phyloP scores from a whole-genome alignment of 2,888 invertebrate species.

The Latrodectus hesperus region DNA sequence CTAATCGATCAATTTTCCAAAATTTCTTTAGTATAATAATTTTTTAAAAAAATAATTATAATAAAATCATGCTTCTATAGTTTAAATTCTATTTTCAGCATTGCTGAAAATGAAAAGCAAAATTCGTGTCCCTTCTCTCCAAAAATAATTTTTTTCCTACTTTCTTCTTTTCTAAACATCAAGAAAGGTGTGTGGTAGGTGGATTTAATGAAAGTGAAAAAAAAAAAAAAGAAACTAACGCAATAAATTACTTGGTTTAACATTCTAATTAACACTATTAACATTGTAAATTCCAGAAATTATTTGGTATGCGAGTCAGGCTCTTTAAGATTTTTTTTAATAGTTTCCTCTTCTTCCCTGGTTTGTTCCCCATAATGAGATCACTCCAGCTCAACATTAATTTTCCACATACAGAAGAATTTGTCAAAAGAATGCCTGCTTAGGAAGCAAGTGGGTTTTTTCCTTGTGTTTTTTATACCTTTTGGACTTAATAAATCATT shows the following conservation, averaged over 20 bases:
- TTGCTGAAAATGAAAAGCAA: background rate
- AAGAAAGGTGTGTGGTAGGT: background rate
- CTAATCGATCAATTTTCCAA: no score
- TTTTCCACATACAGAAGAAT: constrained; percentile 25
- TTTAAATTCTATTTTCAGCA: no score
- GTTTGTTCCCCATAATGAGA: constrained; percentile 3
- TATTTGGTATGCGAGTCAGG: constrained; percentile 51
- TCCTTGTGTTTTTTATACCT: no score
- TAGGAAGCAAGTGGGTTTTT: background rate
- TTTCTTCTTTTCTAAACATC: background rate
- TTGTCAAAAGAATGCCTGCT: constrained; percentile 31
- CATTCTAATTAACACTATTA: constrained; percentile 66
- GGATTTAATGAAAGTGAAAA: background rate
- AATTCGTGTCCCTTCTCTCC: constrained; percentile 32
- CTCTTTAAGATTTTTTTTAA: constrained; percentile 13
- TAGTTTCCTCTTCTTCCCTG: constrained; percentile 1
- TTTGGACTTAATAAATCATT: no score
- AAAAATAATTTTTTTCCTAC: constrained; percentile 24
- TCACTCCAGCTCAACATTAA: constrained; percentile 24
- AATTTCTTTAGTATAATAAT: no score
- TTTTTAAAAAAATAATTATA: no score
- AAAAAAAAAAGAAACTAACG: constrained; percentile 7
- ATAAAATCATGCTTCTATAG: no score
- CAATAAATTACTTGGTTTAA: constrained; percentile 57
- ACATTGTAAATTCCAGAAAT: constrained; percentile 38